These are phyloP conservation scores for Dolichotis patagonum DNA, from an alignment of 2,113 vertebrate genomes.

Conservation along the genomic window DNA sequence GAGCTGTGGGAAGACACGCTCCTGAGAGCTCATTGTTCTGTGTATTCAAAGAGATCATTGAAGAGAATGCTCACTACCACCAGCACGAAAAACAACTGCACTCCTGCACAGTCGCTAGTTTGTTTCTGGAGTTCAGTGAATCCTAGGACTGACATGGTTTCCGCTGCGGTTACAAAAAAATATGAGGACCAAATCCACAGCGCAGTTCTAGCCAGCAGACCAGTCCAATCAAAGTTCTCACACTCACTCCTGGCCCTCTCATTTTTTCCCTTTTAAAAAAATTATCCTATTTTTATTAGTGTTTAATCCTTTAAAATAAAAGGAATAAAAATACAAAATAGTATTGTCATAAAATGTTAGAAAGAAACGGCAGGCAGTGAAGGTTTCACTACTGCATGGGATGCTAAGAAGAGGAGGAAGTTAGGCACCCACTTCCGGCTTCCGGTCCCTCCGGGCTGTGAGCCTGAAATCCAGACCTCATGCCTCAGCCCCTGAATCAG, in stretches of 20 bases:
- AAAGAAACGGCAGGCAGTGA: not conserved
- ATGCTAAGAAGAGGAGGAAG: not conserved
- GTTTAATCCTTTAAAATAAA: constrained; percentile 28
- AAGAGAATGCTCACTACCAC: constrained; percentile 17
- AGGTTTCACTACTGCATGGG: not conserved
- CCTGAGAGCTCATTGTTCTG: not conserved
- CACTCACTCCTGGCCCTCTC: not conserved
- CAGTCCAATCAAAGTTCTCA: not conserved
- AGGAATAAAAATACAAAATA: not conserved
- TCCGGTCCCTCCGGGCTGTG: not conserved
- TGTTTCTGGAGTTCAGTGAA: not conserved
- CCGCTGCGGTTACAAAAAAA: not conserved
- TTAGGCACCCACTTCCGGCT: not conserved
- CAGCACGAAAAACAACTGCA: not conserved
- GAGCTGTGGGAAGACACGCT: not conserved
- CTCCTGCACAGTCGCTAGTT: not conserved
- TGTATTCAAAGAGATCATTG: not conserved
- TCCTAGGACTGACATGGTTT: not conserved
- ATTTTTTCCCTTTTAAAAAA: not conserved
- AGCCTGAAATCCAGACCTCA: not conserved
- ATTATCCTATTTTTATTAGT: not conserved
- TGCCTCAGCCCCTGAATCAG: not conserved
- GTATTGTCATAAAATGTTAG: not conserved
- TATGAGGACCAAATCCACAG: not conserved
- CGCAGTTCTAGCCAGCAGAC: not conserved